Percentiles rank a stretch among this genome's conserved stretches.
Conservation (phyloP, 2,888 invertebrate species). For the Minunthozetes semirufus region DNA sequence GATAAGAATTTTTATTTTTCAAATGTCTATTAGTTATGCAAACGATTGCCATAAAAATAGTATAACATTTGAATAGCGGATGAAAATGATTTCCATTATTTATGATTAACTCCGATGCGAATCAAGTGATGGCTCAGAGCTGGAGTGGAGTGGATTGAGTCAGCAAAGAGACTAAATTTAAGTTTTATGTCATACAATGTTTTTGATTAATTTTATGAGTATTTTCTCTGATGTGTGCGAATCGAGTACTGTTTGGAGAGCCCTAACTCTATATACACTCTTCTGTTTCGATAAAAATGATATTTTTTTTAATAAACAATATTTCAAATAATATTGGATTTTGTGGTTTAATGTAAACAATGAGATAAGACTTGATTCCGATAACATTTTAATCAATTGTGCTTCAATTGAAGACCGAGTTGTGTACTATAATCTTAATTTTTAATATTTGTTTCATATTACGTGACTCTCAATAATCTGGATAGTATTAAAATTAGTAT, state of each 20-base stretch:
- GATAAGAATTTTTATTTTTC: not conserved
- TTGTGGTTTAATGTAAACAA: no score
- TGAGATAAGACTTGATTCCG: no score
- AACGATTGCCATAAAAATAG: slow-evolving; percentile 1
- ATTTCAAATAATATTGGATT: no score
- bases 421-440: no score
- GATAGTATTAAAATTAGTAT: no score
- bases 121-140: not conserved
- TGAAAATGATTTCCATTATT: not conserved
- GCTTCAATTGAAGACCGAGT: no score
- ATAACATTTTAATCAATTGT: no score
- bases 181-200: not conserved
- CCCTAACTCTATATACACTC: not conserved
- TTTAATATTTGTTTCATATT: no score
- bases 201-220: slow-evolving; percentile 12
- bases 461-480: no score
- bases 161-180: slow-evolving; percentile 10
- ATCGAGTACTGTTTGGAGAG: not conserved
- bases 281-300: not conserved
- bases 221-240: not conserved
- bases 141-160: not conserved
- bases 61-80: not conserved
- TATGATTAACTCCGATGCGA: not conserved
- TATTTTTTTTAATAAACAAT: not conserved
- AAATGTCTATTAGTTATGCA: not conserved